These are phyloP conservation scores for Clamator glandarius DNA, from an alignment of 2,797 vertebrate genomes.

Conservation along the genomic window DNA sequence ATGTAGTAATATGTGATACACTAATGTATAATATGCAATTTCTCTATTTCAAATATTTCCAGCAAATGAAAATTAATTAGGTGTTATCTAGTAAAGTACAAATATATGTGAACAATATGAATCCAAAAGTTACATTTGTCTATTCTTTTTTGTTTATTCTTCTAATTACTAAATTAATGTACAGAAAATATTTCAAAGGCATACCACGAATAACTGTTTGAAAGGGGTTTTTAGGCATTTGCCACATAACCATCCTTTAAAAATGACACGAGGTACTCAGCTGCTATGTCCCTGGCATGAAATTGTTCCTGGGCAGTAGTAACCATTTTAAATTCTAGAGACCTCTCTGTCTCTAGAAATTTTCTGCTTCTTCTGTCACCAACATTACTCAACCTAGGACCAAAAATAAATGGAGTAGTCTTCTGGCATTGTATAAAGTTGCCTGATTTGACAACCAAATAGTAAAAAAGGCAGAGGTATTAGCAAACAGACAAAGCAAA, in stretches of 20 bases:
- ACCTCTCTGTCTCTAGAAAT: neutral
- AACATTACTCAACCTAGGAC: neutral
- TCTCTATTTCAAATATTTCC: neutral
- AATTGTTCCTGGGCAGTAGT: neutral
- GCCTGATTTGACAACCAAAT: neutral
- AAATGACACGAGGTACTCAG: neutral
- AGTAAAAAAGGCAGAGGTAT: neutral
- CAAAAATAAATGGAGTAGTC: neutral
- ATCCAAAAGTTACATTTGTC: neutral
- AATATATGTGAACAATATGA: neutral
- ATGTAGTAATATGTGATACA: neutral
- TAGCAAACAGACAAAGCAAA: neutral
- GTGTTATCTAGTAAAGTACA: neutral
- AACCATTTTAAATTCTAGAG: neutral
- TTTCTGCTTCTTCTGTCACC: neutral
- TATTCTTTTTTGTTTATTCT: neutral
- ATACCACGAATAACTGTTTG: neutral
- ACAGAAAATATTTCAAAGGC: neutral
- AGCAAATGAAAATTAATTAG: neutral
- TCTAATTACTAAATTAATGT: neutral
- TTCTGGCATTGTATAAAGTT: neutral
- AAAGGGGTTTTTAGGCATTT: neutral
- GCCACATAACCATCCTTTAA: neutral
- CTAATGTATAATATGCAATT: neutral
- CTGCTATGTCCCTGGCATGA: neutral